These are phyloP conservation scores for Grammomys surdaster DNA, from an alignment of 2,113 vertebrate genomes.

Conservation along the genomic window DNA sequence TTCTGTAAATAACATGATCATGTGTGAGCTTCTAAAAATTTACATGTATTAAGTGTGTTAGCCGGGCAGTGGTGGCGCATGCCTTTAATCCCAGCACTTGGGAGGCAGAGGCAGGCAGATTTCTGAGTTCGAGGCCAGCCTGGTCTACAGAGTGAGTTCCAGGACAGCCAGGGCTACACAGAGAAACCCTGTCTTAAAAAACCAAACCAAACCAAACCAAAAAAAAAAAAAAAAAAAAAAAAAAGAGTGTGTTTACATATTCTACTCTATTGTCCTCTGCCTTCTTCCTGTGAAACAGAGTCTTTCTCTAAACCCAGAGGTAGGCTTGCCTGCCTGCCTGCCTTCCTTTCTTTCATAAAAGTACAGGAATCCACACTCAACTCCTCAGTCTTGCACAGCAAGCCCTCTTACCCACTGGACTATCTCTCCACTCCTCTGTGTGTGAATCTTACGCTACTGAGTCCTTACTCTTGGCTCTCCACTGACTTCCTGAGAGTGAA, in stretches of 20 bases:
- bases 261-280: not conserved
- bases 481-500: not conserved
- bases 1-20: constrained; percentile 3
- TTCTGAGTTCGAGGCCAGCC: too few species aligned
- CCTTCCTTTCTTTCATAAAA: not conserved
- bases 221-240: too few species aligned
- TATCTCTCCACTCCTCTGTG: not conserved
- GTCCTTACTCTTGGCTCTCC: not conserved
- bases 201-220: too few species aligned
- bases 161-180: too few species aligned
- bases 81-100: too few species aligned
- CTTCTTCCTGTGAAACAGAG: not conserved
- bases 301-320: not conserved
- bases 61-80: too few species aligned
- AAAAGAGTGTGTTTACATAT: not conserved
- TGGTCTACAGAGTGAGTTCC: too few species aligned
- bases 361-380: not conserved
- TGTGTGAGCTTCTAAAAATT: not conserved
- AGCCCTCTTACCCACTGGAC: not conserved
- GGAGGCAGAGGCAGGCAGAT: too few species aligned
- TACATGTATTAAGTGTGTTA: not conserved
- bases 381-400: not conserved
- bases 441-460: not conserved
- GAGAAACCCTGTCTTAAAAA: too few species aligned
- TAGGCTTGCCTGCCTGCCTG: not conserved